Percentiles rank a stretch among this genome's conserved stretches.
Evolutionary conservation across 2,888 invertebrate species (phyloP).

Genomic region (Pseudococcus viburni): DNA sequence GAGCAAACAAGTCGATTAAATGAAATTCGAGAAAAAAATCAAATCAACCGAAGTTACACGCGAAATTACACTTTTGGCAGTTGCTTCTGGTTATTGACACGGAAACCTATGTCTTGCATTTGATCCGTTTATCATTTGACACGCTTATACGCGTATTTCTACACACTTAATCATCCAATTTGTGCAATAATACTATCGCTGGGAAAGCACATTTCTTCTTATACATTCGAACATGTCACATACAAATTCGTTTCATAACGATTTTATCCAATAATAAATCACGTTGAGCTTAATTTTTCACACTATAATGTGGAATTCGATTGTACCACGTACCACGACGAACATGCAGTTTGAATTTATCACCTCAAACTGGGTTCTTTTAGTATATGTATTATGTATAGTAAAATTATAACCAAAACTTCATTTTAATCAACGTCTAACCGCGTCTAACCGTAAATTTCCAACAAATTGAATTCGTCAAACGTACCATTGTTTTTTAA

Average conservation of each 20-base stretch:
- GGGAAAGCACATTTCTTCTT: slow-evolving; percentile 46
- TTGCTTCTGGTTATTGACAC: slow-evolving; percentile 49
- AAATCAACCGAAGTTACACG: background rate
- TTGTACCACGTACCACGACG: background rate
- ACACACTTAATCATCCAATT: slow-evolving; percentile 52
- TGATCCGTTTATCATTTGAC: slow-evolving; percentile 43
- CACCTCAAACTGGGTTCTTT: background rate
- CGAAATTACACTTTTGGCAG: background rate
- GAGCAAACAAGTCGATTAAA: background rate
- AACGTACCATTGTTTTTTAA: background rate
- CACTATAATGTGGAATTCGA: slow-evolving; percentile 17
- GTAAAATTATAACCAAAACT: background rate
- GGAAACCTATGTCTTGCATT: slow-evolving; percentile 39
- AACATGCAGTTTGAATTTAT: background rate
- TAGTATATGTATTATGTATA: background rate
- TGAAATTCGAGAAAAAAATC: background rate
- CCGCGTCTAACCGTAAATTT: background rate
- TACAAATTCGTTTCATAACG: slow-evolving; percentile 39
- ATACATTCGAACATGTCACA: slow-evolving; percentile 20
- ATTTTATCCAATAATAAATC: slow-evolving; percentile 25
- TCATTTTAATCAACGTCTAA: background rate
- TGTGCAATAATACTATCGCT: slow-evolving; percentile 46
- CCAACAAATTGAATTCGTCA: no score
- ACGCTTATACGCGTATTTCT: slow-evolving; percentile 44
- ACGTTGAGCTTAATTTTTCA: slow-evolving; percentile 38